phyloP scores from a whole-genome alignment of 1,140 invertebrate genomes.

The Micrasema longulum region DNA sequence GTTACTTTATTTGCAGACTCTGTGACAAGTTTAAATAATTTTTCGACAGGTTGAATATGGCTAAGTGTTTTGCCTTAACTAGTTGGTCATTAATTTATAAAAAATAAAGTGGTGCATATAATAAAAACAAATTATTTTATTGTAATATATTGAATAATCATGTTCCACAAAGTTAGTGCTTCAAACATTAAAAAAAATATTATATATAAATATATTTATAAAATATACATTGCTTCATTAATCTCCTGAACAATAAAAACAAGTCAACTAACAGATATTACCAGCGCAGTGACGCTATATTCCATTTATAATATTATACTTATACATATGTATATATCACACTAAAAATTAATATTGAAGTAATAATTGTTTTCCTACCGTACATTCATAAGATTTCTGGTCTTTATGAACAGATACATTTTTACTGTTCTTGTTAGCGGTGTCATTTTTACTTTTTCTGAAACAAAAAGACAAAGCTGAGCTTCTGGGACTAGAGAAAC shows the following conservation, averaged over 20 bases:
- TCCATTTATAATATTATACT: neutral
- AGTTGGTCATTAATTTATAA: too few species aligned
- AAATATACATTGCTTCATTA: too few species aligned
- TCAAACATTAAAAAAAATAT: too few species aligned
- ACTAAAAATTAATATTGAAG: neutral
- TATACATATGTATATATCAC: neutral
- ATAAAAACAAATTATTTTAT: too few species aligned
- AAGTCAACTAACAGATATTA: neutral
- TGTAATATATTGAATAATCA: too few species aligned
- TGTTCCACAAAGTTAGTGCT: too few species aligned
- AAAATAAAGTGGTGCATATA: too few species aligned
- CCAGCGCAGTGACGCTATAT: neutral
- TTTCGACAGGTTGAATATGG: too few species aligned
- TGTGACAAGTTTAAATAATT: too few species aligned
- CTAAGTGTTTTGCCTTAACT: too few species aligned
- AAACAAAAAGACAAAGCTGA: constrained; percentile 34
- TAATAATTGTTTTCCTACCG: constrained; percentile 27
- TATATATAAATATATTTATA: too few species aligned
- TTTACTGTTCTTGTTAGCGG: constrained; percentile 27
- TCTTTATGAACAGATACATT: constrained; percentile 32
- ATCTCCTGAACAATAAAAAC: neutral
- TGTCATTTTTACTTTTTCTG: constrained; percentile 31
- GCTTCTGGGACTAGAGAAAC: constrained; percentile 14
- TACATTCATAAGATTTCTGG: constrained; percentile 40
- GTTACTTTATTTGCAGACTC: too few species aligned